Evolutionary conservation across 1,140 invertebrate species (phyloP).

Genomic region (Halictus rubicundus): DNA sequence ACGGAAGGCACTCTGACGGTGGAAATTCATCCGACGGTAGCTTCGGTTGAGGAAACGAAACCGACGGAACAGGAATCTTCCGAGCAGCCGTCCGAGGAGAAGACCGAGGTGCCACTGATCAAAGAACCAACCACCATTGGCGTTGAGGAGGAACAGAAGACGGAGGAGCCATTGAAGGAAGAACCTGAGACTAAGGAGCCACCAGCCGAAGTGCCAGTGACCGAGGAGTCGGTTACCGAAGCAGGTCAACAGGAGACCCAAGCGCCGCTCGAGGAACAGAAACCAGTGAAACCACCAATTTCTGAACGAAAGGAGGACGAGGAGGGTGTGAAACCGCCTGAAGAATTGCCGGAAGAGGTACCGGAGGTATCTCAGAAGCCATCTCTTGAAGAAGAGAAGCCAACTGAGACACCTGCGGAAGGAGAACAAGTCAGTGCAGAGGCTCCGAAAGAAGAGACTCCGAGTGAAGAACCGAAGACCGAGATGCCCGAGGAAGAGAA

Average conservation of each 20-base stretch:
- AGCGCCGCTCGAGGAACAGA: not conserved
- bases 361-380: constrained; percentile 43
- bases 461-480: constrained; percentile 24
- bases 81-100: constrained; percentile 10
- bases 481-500: constrained; percentile 20
- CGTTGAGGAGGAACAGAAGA: constrained; percentile 30
- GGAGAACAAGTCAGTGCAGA: constrained; percentile 44
- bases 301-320: constrained; percentile 36
- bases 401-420: constrained; percentile 48
- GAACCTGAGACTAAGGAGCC: constrained; percentile 6
- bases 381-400: constrained; percentile 43
- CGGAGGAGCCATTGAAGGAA: constrained; percentile 4
- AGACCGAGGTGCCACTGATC: constrained; percentile 48
- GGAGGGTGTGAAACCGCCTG: not conserved
- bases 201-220: not conserved
- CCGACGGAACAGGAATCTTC: constrained; percentile 15
- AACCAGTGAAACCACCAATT: constrained; percentile 16
- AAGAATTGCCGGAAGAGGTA: constrained; percentile 9
- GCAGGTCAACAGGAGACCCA: not conserved
- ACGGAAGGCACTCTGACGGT: not conserved
- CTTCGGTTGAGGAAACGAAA: not conserved
- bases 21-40: not conserved
- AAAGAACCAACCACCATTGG: constrained; percentile 42
- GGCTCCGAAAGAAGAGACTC: constrained; percentile 1
- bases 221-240: not conserved